These are phyloP conservation scores for Phthorimaea operculella DNA, from an alignment of 1,140 invertebrate genomes.

Conservation along the genomic window DNA sequence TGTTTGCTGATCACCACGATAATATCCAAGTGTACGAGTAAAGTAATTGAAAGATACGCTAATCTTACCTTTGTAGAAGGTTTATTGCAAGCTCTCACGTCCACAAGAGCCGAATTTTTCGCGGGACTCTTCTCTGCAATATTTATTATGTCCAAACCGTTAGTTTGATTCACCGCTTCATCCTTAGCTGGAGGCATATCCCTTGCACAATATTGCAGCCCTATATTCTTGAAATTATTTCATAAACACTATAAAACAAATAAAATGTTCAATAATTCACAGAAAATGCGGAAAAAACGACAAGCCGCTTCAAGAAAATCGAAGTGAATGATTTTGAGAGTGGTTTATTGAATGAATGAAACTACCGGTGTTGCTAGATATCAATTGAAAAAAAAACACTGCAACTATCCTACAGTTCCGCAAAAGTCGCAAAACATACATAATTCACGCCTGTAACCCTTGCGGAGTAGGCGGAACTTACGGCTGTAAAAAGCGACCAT, in stretches of 20 bases:
- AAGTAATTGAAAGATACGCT: neutral
- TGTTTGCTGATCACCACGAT: neutral
- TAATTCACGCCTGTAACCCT: too few species aligned
- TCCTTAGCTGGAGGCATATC: constrained; percentile 67
- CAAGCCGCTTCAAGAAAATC: constrained; percentile 11
- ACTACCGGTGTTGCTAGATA: too few species aligned
- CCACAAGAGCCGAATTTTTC: constrained; percentile 57
- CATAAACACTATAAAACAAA: neutral
- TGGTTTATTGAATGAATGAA: neutral
- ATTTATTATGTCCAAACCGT: constrained; percentile 61
- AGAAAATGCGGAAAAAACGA: neutral
- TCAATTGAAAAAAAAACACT: too few species aligned
- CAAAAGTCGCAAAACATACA: too few species aligned
- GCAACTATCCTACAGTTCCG: too few species aligned
- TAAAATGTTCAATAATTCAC: neutral
- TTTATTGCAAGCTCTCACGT: constrained; percentile 67
- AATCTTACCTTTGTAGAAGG: constrained; percentile 61
- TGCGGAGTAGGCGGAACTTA: too few species aligned
- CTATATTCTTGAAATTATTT: too few species aligned
- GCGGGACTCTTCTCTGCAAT: constrained; percentile 59
- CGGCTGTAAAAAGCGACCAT: too few species aligned
- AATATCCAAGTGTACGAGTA: neutral
- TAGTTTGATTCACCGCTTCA: constrained; percentile 61
- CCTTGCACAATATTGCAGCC: constrained; percentile 14
- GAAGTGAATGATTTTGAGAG: constrained; percentile 13